phyloP scores from a whole-genome alignment of 1,140 invertebrate species.

The Ridgeia piscesae region DNA sequence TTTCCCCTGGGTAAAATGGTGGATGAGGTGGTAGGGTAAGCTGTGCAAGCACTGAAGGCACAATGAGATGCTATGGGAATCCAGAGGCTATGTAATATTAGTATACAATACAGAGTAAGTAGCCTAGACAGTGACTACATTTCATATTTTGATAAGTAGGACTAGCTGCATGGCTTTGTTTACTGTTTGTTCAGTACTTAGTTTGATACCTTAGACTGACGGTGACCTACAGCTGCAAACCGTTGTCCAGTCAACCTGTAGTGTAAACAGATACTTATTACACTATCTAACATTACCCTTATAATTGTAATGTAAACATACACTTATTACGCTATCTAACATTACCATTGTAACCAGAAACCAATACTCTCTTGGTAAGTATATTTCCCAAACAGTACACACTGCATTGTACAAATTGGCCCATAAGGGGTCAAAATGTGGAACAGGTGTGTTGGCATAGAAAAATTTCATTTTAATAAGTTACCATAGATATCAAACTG shows the following conservation, averaged over 20 bases:
- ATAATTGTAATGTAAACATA: background rate
- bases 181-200: background rate
- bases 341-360: background rate
- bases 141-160: background rate
- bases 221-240: background rate
- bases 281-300: background rate
- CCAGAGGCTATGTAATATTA: no score
- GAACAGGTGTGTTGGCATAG: background rate
- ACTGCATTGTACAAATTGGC: background rate
- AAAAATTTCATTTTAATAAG: background rate
- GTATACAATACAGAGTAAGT: no score
- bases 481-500: background rate
- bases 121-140: no score
- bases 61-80: no score
- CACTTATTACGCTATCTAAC: background rate
- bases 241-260: background rate
- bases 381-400: background rate
- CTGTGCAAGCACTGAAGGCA: no score
- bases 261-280: background rate
- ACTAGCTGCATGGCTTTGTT: background rate
- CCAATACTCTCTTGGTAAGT: background rate
- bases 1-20: no score
- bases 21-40: no score
- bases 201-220: background rate
- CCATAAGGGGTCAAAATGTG: background rate